phyloP scores from a whole-genome alignment of 2,797 vertebrate genomes.

The Fringilla coelebs region DNA sequence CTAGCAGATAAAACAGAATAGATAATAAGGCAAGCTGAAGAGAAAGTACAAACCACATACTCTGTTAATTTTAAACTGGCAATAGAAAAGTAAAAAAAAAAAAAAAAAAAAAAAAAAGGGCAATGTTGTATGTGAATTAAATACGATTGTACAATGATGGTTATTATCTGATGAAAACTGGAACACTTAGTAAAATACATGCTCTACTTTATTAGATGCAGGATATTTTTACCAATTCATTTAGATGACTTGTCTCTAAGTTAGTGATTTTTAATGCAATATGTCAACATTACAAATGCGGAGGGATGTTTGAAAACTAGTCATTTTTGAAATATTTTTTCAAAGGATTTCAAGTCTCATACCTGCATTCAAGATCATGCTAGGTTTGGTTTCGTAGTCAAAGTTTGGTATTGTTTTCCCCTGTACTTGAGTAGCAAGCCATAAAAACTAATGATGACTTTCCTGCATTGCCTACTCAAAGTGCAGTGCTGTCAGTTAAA shows the following conservation, averaged over 20 bases:
- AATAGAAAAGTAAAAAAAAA: not conserved
- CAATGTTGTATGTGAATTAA: not conserved
- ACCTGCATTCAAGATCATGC: not conserved
- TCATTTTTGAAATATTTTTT: not conserved
- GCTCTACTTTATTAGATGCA: not conserved
- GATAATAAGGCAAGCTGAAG: not conserved
- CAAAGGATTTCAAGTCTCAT: not conserved
- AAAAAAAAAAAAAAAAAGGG: not conserved
- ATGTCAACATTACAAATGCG: not conserved
- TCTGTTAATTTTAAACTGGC: slow-evolving; percentile 4
- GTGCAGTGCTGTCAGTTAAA: not conserved
- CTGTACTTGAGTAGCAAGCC: not conserved
- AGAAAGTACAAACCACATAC: not conserved
- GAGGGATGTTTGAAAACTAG: not conserved
- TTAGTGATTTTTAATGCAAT: not conserved
- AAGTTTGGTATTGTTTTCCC: not conserved
- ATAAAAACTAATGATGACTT: not conserved
- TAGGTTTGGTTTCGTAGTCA: not conserved
- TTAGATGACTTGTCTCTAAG: not conserved
- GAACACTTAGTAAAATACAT: not conserved
- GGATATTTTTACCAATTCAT: not conserved
- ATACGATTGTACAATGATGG: not conserved
- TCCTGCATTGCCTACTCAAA: not conserved
- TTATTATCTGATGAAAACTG: not conserved
- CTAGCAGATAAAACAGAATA: slow-evolving; percentile 49